A percentile compares a stretch with the other conserved stretches of the same genome.
Evolutionary conservation across 1,140 invertebrate species (phyloP).

Genomic region (Heliconius congener): DNA sequence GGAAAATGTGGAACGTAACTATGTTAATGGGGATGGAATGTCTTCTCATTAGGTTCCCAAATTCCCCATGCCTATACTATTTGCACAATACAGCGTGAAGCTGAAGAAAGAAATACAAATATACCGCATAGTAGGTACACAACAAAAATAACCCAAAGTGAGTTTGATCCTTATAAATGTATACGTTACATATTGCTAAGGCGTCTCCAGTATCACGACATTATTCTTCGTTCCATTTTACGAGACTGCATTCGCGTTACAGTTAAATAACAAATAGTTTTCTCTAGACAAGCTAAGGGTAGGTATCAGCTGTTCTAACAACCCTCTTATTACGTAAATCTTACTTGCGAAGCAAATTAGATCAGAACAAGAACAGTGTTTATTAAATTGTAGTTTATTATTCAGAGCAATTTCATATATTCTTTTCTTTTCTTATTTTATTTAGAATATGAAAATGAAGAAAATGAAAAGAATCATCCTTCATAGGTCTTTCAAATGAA

Average conservation of each 20-base stretch:
- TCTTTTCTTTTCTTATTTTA: neutral
- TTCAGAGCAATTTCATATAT: neutral
- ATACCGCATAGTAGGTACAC: no score
- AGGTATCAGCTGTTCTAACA: constrained; percentile 14
- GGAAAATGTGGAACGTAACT: no score
- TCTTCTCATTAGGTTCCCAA: neutral
- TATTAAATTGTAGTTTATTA: constrained; percentile 1
- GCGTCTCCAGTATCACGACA: constrained; percentile 25
- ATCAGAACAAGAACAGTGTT: neutral
- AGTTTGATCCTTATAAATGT: constrained; percentile 18
- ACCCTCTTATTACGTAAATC: constrained; percentile 14
- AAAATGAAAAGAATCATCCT: neutral
- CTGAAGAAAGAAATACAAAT: no score
- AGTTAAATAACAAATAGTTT: constrained; percentile 32
- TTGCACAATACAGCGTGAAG: neutral
- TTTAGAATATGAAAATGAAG: neutral
- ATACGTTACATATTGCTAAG: constrained; percentile 15
- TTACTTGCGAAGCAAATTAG: constrained; percentile 18
- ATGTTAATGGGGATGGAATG: no score
- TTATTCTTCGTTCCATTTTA: constrained; percentile 27
- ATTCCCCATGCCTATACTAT: neutral
- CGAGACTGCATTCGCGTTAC: constrained; percentile 29
- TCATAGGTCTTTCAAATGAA: no score
- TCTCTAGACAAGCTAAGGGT: neutral
- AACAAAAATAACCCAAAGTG: no score